Percentiles rank a stretch among this genome's conserved stretches.
These are phyloP conservation scores for Bos javanicus DNA, from an alignment of 2,113 vertebrate species.

Conservation along the genomic window DNA sequence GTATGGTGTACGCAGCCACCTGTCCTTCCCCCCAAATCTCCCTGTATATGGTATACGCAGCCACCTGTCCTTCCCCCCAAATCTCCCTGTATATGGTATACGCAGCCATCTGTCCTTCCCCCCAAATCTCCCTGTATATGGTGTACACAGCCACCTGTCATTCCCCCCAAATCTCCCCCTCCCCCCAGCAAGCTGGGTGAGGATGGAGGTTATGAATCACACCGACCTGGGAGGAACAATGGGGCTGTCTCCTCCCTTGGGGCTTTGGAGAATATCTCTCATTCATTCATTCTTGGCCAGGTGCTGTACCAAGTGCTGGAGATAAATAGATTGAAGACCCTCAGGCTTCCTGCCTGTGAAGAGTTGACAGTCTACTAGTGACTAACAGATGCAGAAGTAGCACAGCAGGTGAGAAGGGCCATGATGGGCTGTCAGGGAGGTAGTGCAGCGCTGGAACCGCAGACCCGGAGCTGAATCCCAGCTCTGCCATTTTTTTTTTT, in stretches of 20 bases:
- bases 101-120: too few species aligned
- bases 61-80: background rate
- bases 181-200: background rate
- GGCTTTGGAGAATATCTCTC: background rate
- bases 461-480: too few species aligned
- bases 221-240: background rate
- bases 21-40: background rate
- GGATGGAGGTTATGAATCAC: background rate
- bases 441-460: accelerated
- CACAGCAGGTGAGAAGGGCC: background rate
- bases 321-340: background rate
- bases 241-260: background rate
- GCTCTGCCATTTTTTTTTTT: accelerated
- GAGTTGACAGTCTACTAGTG: background rate
- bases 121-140: accelerated
- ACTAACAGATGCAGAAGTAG: background rate
- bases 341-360: background rate
- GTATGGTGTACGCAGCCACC: accelerated
- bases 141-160: accelerated
- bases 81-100: accelerated
- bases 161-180: background rate
- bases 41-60: accelerated
- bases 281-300: background rate
- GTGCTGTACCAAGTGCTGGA: background rate
- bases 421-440: accelerated